A percentile compares a stretch with the other conserved stretches of the same genome.
Evolutionary conservation across 2,888 invertebrate species (phyloP).

Genomic region (Chrysolina haemoptera): DNA sequence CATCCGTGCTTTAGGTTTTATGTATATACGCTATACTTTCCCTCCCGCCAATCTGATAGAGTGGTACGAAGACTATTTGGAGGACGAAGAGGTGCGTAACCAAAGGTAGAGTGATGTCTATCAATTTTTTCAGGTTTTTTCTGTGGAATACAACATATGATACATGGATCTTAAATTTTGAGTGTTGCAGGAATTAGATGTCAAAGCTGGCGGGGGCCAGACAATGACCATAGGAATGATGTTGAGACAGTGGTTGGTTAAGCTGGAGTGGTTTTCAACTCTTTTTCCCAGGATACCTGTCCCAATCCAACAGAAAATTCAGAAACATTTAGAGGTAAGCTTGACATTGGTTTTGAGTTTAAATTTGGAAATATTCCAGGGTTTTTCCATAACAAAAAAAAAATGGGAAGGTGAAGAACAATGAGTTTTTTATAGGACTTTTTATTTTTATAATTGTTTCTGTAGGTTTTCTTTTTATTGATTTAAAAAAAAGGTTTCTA

Average conservation of each 20-base stretch:
- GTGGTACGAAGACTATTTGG: conserved; percentile 97
- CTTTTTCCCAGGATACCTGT: conserved; percentile 99
- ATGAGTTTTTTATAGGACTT: background rate
- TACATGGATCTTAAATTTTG: conserved; percentile 36
- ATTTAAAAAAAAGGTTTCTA: too few species aligned
- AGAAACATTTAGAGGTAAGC: conserved; percentile 77
- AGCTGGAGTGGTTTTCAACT: conserved; percentile 99
- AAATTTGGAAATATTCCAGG: too few species aligned
- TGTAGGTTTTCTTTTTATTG: background rate
- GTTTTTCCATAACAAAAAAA: too few species aligned
- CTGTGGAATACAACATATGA: conserved; percentile 11
- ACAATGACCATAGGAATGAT: conserved; percentile 93
- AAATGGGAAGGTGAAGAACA: background rate
- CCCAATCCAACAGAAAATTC: conserved; percentile 94
- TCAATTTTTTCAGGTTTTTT: conserved; percentile 43
- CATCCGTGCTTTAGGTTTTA: conserved; percentile 93
- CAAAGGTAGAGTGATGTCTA: conserved; percentile 67
- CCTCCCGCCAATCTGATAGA: conserved; percentile 96
- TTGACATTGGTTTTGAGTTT: background rate
- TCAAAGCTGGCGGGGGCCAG: conserved; percentile 98
- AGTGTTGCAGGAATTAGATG: conserved; percentile 87
- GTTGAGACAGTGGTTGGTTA: conserved; percentile 92
- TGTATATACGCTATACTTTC: conserved; percentile 93
- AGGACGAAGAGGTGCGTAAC: conserved; percentile 89
- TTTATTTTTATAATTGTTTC: background rate